Base-by-base conservation (phyloP, 2,113 vertebrate genomes). In the Ophiodon elongatus region DNA sequence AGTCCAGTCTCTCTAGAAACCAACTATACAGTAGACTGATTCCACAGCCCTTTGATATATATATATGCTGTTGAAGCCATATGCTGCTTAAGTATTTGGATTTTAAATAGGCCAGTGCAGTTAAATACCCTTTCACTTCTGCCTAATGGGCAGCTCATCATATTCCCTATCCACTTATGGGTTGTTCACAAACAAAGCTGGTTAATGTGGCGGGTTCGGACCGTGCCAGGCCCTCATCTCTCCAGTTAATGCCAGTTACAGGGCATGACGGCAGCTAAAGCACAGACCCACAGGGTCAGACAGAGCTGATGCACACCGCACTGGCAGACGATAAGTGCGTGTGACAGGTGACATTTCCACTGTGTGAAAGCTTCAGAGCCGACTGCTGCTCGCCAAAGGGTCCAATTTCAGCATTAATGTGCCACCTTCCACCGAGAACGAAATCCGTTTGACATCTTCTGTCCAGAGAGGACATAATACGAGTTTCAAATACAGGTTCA, bases 271-370 rank as follows among this genome's bases (percentile, higher is more conserved):
- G 79, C 76, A 84, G 85, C 88, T 89, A 56, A 81, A 88, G 82
- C 85, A 29, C 68, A 69, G 70, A 76, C 62, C 83, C 71, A 74
- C 75, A 60, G 80, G 85, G 84, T 88, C 85, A 79, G 79, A 79
- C 68, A 57, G 79, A 87, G 82, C 79, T 60, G 79, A 84, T 82
- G 86, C 76, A 27, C 75, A 74, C 35, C 56, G 52, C 23, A 41
- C 80, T 73, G 81, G 79, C 87, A 85, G 88, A 94, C 35, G 82
- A 85, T 90, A 90, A 94, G 83, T 66, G 83, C 56, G 50, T 90
- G 75, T 93, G 94, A 93, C 92, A 94, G 91, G 90, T 93, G 91
- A 94, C 94, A 91, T 94, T 94, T 94, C 77, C 67, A 77, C 82
- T 74, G 75, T 86, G 93, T 87, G 85, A 93, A 91, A 85, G 84